Conservation (phyloP, 2,113 vertebrate genomes). For the Paradoxurus hermaphroditus region DNA sequence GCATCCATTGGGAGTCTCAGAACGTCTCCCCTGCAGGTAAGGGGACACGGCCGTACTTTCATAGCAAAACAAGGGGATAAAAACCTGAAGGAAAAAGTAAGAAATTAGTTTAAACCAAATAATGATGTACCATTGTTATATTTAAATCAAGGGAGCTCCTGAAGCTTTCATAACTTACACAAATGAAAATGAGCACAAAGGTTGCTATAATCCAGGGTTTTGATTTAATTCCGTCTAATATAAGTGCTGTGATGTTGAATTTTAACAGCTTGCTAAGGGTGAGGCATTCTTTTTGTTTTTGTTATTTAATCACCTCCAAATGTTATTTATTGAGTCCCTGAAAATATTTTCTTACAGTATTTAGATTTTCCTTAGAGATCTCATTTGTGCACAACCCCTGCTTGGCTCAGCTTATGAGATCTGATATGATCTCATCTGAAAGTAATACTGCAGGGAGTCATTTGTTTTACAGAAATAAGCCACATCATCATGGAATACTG, state of each 20-base stretch:
- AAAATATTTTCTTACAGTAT: conserved; percentile 17
- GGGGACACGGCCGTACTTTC: neutral
- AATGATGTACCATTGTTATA: neutral
- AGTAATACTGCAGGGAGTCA: conserved; percentile 27
- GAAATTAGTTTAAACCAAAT: neutral
- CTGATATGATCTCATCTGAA: conserved; percentile 60
- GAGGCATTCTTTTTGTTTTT: neutral
- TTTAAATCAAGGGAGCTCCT: neutral
- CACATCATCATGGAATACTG: neutral
- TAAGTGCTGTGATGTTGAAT: neutral
- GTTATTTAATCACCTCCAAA: conserved; percentile 37
- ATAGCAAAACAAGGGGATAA: neutral
- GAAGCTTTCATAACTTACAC: neutral
- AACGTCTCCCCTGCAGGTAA: neutral
- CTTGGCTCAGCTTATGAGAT: conserved; percentile 32
- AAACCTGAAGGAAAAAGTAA: neutral
- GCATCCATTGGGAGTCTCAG: neutral
- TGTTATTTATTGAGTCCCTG: conserved; percentile 22
- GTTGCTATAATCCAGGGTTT: neutral
- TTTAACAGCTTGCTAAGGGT: conserved; percentile 5
- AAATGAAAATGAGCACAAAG: neutral
- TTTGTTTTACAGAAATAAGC: neutral
- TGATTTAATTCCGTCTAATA: neutral
- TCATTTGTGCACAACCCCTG: conserved; percentile 44
- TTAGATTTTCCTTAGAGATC: conserved; percentile 61